Percentiles rank a stretch among this genome's conserved stretches.
Conservation (phyloP, 2,888 invertebrate genomes). For the Amblyteles armatorius region DNA sequence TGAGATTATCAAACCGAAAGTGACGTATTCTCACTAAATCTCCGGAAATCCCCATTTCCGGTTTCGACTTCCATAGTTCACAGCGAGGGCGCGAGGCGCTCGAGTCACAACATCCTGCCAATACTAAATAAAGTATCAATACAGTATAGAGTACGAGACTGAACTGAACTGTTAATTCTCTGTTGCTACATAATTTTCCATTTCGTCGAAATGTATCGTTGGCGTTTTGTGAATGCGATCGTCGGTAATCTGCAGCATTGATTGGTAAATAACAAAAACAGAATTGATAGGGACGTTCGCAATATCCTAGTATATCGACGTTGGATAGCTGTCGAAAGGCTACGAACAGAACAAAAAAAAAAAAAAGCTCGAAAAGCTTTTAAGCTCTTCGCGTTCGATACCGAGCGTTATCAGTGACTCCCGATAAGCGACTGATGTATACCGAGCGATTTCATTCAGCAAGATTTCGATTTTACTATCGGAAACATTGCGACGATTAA, state of each 20-base stretch:
- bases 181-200: too few relatives aligned
- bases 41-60: too few relatives aligned
- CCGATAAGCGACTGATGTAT: not conserved
- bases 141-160: too few relatives aligned
- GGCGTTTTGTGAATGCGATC: too few relatives aligned
- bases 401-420: not conserved
- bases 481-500: not conserved
- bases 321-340: not conserved
- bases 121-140: too few relatives aligned
- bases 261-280: not conserved
- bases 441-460: not conserved
- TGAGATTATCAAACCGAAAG: too few relatives aligned
- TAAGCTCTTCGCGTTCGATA: slow-evolving; percentile 1
- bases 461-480: not conserved
- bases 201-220: too few relatives aligned
- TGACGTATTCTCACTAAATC: too few relatives aligned
- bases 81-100: too few relatives aligned
- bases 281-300: not conserved
- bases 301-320: not conserved
- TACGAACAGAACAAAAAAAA: not conserved
- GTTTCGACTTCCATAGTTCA: too few relatives aligned
- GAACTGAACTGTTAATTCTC: too few relatives aligned
- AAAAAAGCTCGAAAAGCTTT: not conserved
- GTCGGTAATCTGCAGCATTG: not conserved
- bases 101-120: too few relatives aligned